Evolutionary conservation across 23 tunicate species (phyloP), one percentile per base, ranked within the genome.

Genomic region (Diplosoma virens): DNA sequence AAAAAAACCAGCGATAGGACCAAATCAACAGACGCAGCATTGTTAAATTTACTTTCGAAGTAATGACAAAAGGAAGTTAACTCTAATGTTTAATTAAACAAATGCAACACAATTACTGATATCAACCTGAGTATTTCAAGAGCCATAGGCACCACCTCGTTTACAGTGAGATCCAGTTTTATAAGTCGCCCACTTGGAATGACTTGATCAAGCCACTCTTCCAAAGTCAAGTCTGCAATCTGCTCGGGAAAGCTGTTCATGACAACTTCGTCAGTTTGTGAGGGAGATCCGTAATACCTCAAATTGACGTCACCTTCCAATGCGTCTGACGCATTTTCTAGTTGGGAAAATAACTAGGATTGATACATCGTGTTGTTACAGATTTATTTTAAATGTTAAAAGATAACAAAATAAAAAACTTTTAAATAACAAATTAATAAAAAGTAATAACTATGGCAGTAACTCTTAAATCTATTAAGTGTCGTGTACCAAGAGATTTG

Each of bases 301-400:
- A 89, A 56, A 30, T 87, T 76, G 7, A 89, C 84, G 53, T 89
- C 96, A 1, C 78, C 96, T 63, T 89, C 96, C 30, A 89, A n/a
- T 16, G 78, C 82, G 33, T 89, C 71, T 3, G 71, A 58, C 11
- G 30, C 48, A 11, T 67, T 73, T 2, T 27, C 26, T 58, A 23
- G 9, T 58, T 11, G 20, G n/a, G 7, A 22, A 22, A 14, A 25
- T 25, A 11, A n/a, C n/a, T n/a, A n/a, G n/a, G n/a, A n/a, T n/a
- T n/a, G n/a, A n/a, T n/a, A n/a, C n/a, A n/a, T n/a, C n/a, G n/a
- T n/a, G n/a, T n/a, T n/a, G n/a, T n/a, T n/a, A n/a, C n/a, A n/a
- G n/a, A n/a, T n/a, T n/a, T n/a, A n/a, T n/a, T n/a, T n/a, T n/a
- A n/a, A n/a, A n/a, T n/a, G n/a, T n/a, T n/a, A n/a, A n/a, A n/a